phyloP scores from a whole-genome alignment of 2,797 vertebrate genomes.

The Sebastes glaucus region DNA sequence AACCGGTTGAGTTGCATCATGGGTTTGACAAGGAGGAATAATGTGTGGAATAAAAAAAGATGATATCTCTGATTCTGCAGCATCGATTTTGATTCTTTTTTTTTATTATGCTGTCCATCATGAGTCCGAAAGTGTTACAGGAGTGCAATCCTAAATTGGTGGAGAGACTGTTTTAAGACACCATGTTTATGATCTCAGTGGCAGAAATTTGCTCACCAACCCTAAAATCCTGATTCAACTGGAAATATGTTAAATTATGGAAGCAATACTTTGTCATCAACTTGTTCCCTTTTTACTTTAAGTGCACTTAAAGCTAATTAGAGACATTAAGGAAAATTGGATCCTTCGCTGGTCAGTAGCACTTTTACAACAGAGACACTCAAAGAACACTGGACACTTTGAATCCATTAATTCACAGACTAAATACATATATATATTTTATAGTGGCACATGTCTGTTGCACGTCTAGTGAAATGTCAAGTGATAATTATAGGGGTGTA shows the following conservation, averaged over 20 bases:
- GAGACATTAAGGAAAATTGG: conserved; percentile 23
- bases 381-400: conserved; percentile 5
- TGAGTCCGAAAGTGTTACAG: neutral
- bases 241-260: conserved; percentile 7
- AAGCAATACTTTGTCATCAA: neutral
- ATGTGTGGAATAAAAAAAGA: neutral
- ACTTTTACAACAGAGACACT: conserved; percentile 4
- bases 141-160: neutral
- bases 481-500: neutral
- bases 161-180: neutral
- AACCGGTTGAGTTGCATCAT: neutral
- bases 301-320: conserved; percentile 43
- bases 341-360: conserved; percentile 21
- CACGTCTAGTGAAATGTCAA: neutral
- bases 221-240: neutral
- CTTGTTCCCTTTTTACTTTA: conserved; percentile 7
- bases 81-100: neutral
- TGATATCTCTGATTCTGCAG: neutral
- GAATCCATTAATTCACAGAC: conserved; percentile 1
- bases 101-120: neutral
- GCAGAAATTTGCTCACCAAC: neutral
- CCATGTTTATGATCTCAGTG: neutral
- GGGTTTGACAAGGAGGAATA: neutral
- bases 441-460: neutral
- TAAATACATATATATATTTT: neutral